These are phyloP conservation scores for Lacanobia oleracea DNA, from an alignment of 2,888 invertebrate species.

Conservation along the genomic window DNA sequence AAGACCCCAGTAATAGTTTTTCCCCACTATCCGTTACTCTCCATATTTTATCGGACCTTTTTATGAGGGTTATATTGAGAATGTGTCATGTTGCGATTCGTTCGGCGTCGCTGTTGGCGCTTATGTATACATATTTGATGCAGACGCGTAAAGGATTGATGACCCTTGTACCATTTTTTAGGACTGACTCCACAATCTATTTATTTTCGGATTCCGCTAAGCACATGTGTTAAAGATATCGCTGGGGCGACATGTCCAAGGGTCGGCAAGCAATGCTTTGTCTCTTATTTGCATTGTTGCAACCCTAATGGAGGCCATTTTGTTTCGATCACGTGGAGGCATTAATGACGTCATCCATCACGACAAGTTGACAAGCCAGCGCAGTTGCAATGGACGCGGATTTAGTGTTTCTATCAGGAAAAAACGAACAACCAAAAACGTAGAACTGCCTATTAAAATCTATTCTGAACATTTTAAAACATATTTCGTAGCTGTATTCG, in stretches of 20 bases:
- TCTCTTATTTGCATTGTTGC: slow-evolving; percentile 70
- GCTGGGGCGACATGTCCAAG: slow-evolving; percentile 31
- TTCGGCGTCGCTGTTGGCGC: slow-evolving; percentile 71
- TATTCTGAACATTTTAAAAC: slow-evolving; percentile 18
- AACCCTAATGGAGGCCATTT: slow-evolving; percentile 76
- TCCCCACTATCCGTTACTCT: slow-evolving; percentile 79
- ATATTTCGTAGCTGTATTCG: slow-evolving; percentile 19
- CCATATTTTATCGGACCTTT: slow-evolving; percentile 85
- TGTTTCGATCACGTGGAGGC: slow-evolving; percentile 77
- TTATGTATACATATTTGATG: slow-evolving; percentile 84
- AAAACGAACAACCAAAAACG: slow-evolving; percentile 43
- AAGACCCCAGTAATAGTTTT: slow-evolving; percentile 83
- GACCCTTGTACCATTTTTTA: slow-evolving; percentile 77
- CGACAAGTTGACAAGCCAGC: slow-evolving; percentile 79
- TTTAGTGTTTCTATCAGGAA: slow-evolving; percentile 62
- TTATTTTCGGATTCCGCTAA: slow-evolving; percentile 70
- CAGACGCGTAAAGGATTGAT: slow-evolving; percentile 84
- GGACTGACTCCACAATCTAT: slow-evolving; percentile 77
- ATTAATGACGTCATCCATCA: slow-evolving; percentile 87
- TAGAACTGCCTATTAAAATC: slow-evolving; percentile 38
- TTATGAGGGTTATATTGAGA: slow-evolving; percentile 85
- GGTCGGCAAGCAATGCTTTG: slow-evolving; percentile 36
- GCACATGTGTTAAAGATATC: slow-evolving; percentile 60
- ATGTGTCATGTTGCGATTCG: slow-evolving; percentile 82
- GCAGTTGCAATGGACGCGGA: slow-evolving; percentile 80